A percentile compares a stretch with the other conserved stretches of the same genome.
phyloP scores from a whole-genome alignment of 2,888 invertebrate species.

The Macrosoma leucophasiata region DNA sequence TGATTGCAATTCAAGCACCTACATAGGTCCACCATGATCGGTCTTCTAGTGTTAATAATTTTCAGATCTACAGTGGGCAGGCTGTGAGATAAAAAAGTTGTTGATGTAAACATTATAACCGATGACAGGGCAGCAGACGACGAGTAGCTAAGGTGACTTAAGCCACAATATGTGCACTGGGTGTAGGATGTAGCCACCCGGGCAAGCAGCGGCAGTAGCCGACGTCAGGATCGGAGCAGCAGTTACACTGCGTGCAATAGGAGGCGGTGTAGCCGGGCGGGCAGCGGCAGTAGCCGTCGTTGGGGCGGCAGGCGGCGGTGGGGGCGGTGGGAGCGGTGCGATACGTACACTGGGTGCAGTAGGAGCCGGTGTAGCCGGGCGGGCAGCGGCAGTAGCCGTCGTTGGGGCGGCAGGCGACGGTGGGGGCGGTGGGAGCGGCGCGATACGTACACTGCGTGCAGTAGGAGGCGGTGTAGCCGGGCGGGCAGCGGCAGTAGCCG shows the following conservation, averaged over 20 bases:
- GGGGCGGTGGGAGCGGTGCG: conserved; percentile 84
- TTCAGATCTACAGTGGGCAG: no score
- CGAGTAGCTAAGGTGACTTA: conserved; percentile 76
- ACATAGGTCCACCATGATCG: no score
- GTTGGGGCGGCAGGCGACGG: conserved; percentile 85
- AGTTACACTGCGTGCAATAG: conserved; percentile 86
- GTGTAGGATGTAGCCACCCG: conserved; percentile 87
- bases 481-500: conserved; percentile 87
- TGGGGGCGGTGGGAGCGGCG: conserved; percentile 84
- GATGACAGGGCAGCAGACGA: conserved; percentile 87
- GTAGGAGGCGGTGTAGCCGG: conserved; percentile 87
- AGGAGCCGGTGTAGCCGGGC: conserved; percentile 87
- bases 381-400: conserved; percentile 90
- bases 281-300: conserved; percentile 91
- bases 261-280: conserved; percentile 88
- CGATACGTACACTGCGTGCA: conserved; percentile 77
- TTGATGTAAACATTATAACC: no score
- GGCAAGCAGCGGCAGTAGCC: conserved; percentile 85
- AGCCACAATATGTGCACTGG: conserved; percentile 82
- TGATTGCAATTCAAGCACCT: no score
- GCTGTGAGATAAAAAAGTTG: no score
- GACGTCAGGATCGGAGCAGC: conserved; percentile 78
- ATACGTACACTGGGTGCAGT: conserved; percentile 85
- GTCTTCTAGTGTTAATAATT: no score
- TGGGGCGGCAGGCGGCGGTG: conserved; percentile 84